A percentile compares a stretch with the other conserved stretches of the same genome.
Conservation (phyloP, 2,888 invertebrate species). For the Philereme transversata region DNA sequence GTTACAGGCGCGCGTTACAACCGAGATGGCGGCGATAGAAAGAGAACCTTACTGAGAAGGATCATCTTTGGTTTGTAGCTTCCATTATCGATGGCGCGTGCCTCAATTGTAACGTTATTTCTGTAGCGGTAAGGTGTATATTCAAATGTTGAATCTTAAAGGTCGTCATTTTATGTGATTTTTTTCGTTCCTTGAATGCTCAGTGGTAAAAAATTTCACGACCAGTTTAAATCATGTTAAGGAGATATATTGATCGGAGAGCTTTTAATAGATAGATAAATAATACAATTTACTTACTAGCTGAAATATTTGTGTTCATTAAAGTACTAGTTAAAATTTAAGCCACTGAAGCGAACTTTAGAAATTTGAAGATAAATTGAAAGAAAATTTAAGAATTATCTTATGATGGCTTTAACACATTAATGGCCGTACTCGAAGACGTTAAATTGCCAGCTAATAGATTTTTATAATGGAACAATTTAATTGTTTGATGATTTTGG, state of each 20-base stretch:
- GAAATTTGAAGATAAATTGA: not conserved
- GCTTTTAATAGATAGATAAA: slow-evolving; percentile 10
- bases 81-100: slow-evolving; percentile 26
- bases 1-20: slow-evolving; percentile 24
- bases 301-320: slow-evolving; percentile 21
- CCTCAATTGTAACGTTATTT: slow-evolving; percentile 16
- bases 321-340: slow-evolving; percentile 14
- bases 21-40: slow-evolving; percentile 25
- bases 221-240: not conserved
- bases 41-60: slow-evolving; percentile 13
- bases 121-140: slow-evolving; percentile 17
- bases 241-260: slow-evolving; percentile 9
- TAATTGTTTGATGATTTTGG: too few relatives aligned
- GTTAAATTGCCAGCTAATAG: too few relatives aligned
- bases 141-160: not conserved
- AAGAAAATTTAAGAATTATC: not conserved
- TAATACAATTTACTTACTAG: slow-evolving; percentile 11
- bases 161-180: slow-evolving; percentile 7
- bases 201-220: slow-evolving; percentile 10
- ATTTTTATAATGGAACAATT: too few relatives aligned
- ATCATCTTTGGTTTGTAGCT: slow-evolving; percentile 23
- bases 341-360: slow-evolving; percentile 8
- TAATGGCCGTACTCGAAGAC: too few relatives aligned
- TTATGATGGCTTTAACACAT: too few relatives aligned
- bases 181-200: slow-evolving; percentile 21